phyloP scores from a whole-genome alignment of 2,113 vertebrate genomes.

The Proterorhinus semilunaris region DNA sequence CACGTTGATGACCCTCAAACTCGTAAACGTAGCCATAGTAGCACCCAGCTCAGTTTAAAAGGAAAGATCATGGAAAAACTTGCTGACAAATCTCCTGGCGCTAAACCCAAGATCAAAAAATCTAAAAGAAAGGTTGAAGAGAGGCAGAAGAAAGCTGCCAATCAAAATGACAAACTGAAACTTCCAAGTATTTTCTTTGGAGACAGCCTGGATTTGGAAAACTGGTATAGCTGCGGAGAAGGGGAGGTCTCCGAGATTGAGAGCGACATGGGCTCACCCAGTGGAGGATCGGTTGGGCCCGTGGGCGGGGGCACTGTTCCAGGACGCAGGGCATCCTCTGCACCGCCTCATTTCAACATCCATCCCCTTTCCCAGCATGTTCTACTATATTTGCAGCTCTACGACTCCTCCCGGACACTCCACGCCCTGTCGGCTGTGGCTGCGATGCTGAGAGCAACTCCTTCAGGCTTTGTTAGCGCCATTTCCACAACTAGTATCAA shows the following conservation, averaged over 20 bases:
- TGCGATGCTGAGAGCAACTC: slow-evolving; percentile 90
- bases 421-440: slow-evolving; percentile 93
- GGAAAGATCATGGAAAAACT: slow-evolving; percentile 89
- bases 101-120: slow-evolving; percentile 95
- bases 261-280: slow-evolving; percentile 91
- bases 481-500: slow-evolving; percentile 98
- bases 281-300: slow-evolving; percentile 52
- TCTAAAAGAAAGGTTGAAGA: slow-evolving; percentile 89
- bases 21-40: slow-evolving; percentile 90
- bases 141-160: slow-evolving; percentile 82
- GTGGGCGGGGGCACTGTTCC: slow-evolving; percentile 44
- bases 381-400: slow-evolving; percentile 94
- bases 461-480: slow-evolving; percentile 91
- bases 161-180: slow-evolving; percentile 83
- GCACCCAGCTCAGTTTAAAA: slow-evolving; percentile 93
- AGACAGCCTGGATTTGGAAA: slow-evolving; percentile 95
- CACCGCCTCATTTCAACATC: slow-evolving; percentile 82
- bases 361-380: slow-evolving; percentile 97
- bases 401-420: slow-evolving; percentile 93
- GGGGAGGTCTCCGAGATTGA: slow-evolving; percentile 98
- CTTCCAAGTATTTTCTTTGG: slow-evolving; percentile 92
- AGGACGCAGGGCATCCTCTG: slow-evolving; percentile 71
- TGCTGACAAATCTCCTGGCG: slow-evolving; percentile 89
- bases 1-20: slow-evolving; percentile 77
- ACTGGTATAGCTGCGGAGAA: slow-evolving; percentile 99